Base-by-base conservation (phyloP, 2,888 invertebrate genomes). In the Euzetes globulus region DNA sequence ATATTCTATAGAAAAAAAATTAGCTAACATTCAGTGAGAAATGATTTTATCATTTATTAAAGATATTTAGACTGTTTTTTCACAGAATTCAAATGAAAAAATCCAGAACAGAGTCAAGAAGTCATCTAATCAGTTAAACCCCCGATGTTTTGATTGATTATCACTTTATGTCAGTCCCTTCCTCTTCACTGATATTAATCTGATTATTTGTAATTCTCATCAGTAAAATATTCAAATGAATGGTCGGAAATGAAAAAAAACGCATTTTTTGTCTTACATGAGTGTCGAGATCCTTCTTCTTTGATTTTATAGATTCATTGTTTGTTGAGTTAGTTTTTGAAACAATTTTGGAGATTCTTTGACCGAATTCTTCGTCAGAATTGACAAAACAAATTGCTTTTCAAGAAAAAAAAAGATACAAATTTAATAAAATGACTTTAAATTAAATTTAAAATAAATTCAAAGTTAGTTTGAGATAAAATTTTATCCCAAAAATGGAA, bases 301-400 rank as follows among this genome's bases (percentile, higher is more conserved):
- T 33, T 2, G 60, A 9, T 60, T 60, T 29, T 2, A 33, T 60
- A 2, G 17, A 29, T 33, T 60, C 60, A 4, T 60, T 60, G n/a
- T 60, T 60, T 17, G 60, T 60, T 33, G 33, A 15, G 33, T 60
- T 60, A 33, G n/a, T 33, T 60, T 60, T 60, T 17, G 29, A 9
- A 2, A 60, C 60, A 60, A 1, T 60, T 60, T 60, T 60, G 0
- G 60, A 60, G 9, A 60, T 60, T 33, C 60, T 60, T 60, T 60
- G 60, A 29, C 60, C 60, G n/a, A 60, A 60, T 60, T 60, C 60
- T 60, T 29, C 17, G 11, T 60, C 60, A 60, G 27, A 60, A 6
- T 60, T 60, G 60, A 60, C 33, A 33, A 29, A 17, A 60, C 7
- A 15, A 60, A 60, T 60, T 3, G 60, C 60, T 60, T 52, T 9